A percentile compares a stretch with the other conserved stretches of the same genome.
Evolutionary conservation across 2,113 vertebrate genomes (phyloP).

Genomic region (Plotosus lineatus): DNA sequence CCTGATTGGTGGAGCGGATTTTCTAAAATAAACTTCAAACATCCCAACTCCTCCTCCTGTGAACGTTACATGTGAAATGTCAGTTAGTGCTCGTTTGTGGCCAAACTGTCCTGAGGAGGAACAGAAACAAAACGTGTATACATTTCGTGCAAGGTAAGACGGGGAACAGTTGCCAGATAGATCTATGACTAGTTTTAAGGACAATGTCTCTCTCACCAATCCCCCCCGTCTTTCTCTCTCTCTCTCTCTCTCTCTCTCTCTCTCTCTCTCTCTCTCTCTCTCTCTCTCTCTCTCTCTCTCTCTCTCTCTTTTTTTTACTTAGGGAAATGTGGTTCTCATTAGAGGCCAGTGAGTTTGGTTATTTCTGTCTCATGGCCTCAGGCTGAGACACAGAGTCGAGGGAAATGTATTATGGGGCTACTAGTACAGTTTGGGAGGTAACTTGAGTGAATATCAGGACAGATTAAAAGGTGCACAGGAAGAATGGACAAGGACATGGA

Average conservation of each 20-base stretch:
- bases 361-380: constrained; percentile 49
- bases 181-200: constrained; percentile 19
- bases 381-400: constrained; percentile 25
- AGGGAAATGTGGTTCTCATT: constrained; percentile 47
- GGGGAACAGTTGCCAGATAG: constrained; percentile 22
- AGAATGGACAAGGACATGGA: constrained; percentile 6
- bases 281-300: constrained; percentile 22
- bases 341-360: constrained; percentile 50
- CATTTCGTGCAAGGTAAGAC: constrained; percentile 2
- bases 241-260: neutral
- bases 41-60: constrained; percentile 32
- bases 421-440: constrained; percentile 25
- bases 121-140: constrained; percentile 28
- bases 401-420: constrained; percentile 31
- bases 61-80: constrained; percentile 32
- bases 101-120: constrained; percentile 27
- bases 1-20: constrained; percentile 39
- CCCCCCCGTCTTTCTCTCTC: too few species aligned
- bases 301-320: neutral
- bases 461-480: constrained; percentile 36
- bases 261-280: constrained; percentile 1
- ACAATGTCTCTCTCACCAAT: constrained; percentile 33
- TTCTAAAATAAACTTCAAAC: constrained; percentile 55
- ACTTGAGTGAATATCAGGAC: constrained; percentile 33
- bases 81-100: constrained; percentile 37